Conservation (phyloP, 2,113 vertebrate genomes). For the Xiphophorus maculatus region DNA sequence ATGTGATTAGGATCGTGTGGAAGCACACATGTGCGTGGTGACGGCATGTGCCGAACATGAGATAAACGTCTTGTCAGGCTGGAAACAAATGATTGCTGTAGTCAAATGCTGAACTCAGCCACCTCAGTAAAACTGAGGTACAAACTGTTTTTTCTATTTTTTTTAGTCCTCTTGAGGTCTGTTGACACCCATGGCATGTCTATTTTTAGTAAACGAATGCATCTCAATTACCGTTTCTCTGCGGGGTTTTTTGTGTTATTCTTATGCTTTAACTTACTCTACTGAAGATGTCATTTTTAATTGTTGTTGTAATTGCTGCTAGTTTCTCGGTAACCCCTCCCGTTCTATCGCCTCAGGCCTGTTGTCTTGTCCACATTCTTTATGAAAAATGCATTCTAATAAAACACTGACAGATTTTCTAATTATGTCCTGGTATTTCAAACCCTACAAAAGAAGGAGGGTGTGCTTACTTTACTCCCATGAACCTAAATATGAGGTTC, state of each 20-base stretch:
- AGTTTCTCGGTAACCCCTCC: not conserved
- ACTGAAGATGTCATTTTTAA: too few species aligned
- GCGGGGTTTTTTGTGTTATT: too few species aligned
- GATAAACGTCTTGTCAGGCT: not conserved
- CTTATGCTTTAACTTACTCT: too few species aligned
- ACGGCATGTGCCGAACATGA: constrained; percentile 2
- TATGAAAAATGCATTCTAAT: not conserved
- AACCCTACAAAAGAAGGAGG: not conserved
- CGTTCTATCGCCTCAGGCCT: not conserved
- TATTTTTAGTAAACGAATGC: not conserved
- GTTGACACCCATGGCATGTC: not conserved
- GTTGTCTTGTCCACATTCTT: not conserved
- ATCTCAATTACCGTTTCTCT: too few species aligned
- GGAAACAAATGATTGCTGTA: not conserved
- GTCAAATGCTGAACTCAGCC: not conserved
- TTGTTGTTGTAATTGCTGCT: not conserved
- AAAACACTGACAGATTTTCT: not conserved
- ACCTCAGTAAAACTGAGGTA: not conserved
- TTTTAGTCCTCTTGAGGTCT: not conserved
- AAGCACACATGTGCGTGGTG: not conserved
- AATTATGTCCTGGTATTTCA: not conserved
- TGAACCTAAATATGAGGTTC: not conserved
- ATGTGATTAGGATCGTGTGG: constrained; percentile 21
- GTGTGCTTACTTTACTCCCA: too few species aligned
- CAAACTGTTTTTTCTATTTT: too few species aligned